Evolutionary conservation across 2,888 invertebrate genomes (phyloP), one percentile per base, ranked within the genome.

Genomic region (Boloria euphrosyne): DNA sequence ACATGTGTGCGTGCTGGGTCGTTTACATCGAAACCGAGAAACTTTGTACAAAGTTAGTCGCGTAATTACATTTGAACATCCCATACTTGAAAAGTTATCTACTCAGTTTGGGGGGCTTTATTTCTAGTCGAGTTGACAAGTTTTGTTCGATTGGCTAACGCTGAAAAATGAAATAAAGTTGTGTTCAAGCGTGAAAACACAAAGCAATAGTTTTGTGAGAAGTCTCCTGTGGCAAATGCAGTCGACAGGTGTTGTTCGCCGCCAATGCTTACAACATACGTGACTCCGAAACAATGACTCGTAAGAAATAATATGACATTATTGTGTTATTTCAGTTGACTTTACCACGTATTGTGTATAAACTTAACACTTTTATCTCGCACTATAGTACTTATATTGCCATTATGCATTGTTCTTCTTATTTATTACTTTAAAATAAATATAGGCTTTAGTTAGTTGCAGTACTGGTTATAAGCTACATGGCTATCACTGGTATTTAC

Each of bases 141-240:
- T 78, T 80, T 80, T 78, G 74, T 79, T 80, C 72, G 74, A 77
- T 76, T 74, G 75, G 75, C 74, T 79, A 73, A 80, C 75, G 71
- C 68, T 71, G 78, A 78, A 78, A 82, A 81, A 81, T 81, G 76
- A 80, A 83, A 85, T 81, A 80, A 81, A 80, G 75, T 80, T 82
- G 74, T 73, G 71, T 78, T 71, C 76, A 73, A 72, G 71, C 73
- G 71, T 77, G 72, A 75, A 79, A 82, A 81, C 75, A 86, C 83
- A 87, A 86, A 84, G 80, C 80, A 83, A 84, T 82, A 82, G 84
- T 85, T 86, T 80, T 77, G 77, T 79, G 79, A 73, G 77, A 69
- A 78, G 75, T 83, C 84, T 83, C 84, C 72, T 67, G 83, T 73
- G 84, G 83, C 80, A 77, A 84, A 80, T 84, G 83, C 79, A 75